Conservation (phyloP, 2,888 invertebrate species). For the Drosophila meridionalis region DNA sequence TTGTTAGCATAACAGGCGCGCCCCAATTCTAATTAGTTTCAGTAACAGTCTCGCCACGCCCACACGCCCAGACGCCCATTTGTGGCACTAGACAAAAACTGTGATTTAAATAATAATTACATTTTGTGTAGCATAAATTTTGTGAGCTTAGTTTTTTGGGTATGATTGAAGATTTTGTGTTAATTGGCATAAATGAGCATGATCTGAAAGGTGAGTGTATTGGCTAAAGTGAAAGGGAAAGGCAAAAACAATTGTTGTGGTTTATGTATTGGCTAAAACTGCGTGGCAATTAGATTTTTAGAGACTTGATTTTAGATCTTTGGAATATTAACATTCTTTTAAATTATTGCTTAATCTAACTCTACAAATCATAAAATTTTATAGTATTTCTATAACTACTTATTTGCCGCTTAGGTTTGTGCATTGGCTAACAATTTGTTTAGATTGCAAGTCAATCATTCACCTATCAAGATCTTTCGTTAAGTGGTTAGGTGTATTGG, state of each 20-base stretch:
- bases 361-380: not conserved
- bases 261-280: not conserved
- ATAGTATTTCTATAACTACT: not conserved
- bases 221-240: not conserved
- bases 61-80: not conserved
- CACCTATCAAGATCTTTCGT: not conserved
- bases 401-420: not conserved
- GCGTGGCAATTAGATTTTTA: not conserved
- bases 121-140: not conserved
- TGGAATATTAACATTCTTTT: not conserved
- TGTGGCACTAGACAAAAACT: constrained; percentile 7
- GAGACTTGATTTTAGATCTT: not conserved
- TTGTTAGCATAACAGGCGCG: not conserved
- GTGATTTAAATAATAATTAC: constrained; percentile 43
- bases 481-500: not conserved
- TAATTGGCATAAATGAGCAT: not conserved
- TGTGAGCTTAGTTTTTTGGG: not conserved
- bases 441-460: not conserved
- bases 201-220: not conserved
- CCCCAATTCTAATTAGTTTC: constrained; percentile 36
- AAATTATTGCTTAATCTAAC: not conserved
- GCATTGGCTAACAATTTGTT: not conserved
- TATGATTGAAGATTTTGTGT: not conserved
- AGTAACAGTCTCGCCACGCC: constrained; percentile 9
- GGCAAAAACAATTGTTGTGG: not conserved